Evolutionary conservation across 2,113 vertebrate species (phyloP).

Genomic region (Forbesichthys papilliferus): DNA sequence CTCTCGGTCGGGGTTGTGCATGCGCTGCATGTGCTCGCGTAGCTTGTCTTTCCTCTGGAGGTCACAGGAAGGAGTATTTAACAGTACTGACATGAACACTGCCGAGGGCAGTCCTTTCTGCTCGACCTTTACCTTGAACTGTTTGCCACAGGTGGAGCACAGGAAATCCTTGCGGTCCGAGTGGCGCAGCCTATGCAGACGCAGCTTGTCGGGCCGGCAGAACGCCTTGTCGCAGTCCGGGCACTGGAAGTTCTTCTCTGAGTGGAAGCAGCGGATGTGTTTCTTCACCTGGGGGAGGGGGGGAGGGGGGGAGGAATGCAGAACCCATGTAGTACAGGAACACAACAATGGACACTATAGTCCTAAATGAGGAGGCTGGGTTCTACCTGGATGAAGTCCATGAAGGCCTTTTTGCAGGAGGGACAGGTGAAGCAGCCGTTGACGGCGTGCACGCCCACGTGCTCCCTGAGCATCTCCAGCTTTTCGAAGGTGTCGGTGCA

Average conservation of each 20-base stretch:
- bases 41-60: conserved; percentile 94
- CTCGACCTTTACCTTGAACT: conserved; percentile 86
- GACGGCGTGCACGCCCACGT: conserved; percentile 85
- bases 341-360: background rate
- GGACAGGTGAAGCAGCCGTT: conserved; percentile 93
- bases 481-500: conserved; percentile 91
- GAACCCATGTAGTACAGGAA: background rate
- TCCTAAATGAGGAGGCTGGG: background rate
- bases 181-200: conserved; percentile 95
- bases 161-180: conserved; percentile 97
- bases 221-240: conserved; percentile 96
- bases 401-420: conserved; percentile 94
- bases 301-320: background rate
- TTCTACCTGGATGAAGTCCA: conserved; percentile 93
- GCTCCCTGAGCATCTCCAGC: conserved; percentile 92
- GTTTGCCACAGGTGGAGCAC: conserved; percentile 96
- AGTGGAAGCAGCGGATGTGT: conserved; percentile 96
- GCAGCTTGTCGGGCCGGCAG: conserved; percentile 94
- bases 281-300: conserved; percentile 86
- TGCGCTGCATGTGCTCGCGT: conserved; percentile 97
- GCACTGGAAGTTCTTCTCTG: conserved; percentile 96
- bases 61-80: background rate
- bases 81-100: background rate
- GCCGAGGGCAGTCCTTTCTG: background rate
- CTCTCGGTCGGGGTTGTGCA: conserved; percentile 97